phyloP scores from a whole-genome alignment of 2,113 vertebrate genomes.

The Psephotus haematonotus region DNA sequence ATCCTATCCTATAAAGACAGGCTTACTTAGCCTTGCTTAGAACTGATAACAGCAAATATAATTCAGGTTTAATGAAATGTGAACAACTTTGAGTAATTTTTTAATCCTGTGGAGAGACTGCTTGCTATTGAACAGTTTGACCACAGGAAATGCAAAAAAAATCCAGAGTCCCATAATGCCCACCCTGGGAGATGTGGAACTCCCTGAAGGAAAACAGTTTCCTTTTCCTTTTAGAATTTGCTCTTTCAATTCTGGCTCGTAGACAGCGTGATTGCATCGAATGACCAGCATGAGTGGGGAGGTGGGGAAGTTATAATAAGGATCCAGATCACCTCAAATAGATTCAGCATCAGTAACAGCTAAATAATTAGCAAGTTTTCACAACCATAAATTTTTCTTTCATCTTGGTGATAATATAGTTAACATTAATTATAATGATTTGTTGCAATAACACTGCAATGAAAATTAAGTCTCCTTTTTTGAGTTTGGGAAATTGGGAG shows the following conservation, averaged over 20 bases:
- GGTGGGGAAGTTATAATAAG: neutral
- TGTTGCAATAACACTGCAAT: neutral
- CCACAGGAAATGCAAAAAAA: neutral
- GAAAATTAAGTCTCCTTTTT: neutral
- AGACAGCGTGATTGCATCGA: neutral
- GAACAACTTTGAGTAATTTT: neutral
- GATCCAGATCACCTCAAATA: neutral
- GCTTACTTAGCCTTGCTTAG: neutral
- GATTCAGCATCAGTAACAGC: neutral
- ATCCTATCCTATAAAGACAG: neutral
- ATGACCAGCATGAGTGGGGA: neutral
- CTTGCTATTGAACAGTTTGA: neutral
- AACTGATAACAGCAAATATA: neutral
- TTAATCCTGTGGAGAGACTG: neutral
- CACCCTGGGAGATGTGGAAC: neutral
- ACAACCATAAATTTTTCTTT: neutral
- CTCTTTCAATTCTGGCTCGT: neutral
- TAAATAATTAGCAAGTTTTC: neutral
- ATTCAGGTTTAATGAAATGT: neutral
- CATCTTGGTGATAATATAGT: neutral
- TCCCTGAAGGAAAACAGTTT: neutral
- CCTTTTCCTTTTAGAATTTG: neutral
- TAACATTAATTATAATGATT: neutral
- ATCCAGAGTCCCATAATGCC: neutral
- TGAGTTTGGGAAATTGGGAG: neutral